These are phyloP conservation scores for Mesocentrotus franciscanus DNA, from an alignment of 53 echinoderm and acorn worm species.

Conservation along the genomic window DNA sequence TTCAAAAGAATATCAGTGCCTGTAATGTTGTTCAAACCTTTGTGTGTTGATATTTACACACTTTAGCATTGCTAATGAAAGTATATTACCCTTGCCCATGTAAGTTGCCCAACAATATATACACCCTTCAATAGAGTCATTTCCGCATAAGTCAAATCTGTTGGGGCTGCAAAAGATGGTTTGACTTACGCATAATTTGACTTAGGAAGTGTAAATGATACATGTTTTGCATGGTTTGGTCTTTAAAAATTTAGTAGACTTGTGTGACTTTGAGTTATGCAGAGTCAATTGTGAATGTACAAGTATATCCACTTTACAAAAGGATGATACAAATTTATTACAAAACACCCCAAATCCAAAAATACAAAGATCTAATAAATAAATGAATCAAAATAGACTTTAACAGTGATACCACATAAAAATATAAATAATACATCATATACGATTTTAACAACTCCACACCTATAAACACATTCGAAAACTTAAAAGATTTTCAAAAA, in stretches of 20 bases:
- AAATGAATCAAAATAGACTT: neutral
- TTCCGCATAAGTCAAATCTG: too few species aligned
- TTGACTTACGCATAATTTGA: too few species aligned
- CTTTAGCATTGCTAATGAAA: neutral
- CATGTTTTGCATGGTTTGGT: too few species aligned
- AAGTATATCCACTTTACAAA: too few species aligned
- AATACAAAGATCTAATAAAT: neutral
- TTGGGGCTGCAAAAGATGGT: too few species aligned
- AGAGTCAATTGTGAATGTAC: too few species aligned
- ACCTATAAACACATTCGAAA: neutral
- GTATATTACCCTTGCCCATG: neutral
- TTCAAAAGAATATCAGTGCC: neutral
- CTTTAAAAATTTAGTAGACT: too few species aligned
- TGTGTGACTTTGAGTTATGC: too few species aligned
- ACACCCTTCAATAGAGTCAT: neutral
- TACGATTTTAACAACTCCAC: neutral
- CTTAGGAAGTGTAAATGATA: too few species aligned
- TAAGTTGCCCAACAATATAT: too few species aligned
- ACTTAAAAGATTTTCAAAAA: neutral
- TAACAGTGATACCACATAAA: neutral
- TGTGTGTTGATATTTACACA: neutral
- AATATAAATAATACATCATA: neutral
- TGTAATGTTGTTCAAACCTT: neutral
- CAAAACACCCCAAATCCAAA: neutral
- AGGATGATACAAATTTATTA: too few species aligned